Percentiles rank a stretch among this genome's conserved stretches.
Conservation (phyloP, 2,113 vertebrate species). For the Hippocampus comes region DNA sequence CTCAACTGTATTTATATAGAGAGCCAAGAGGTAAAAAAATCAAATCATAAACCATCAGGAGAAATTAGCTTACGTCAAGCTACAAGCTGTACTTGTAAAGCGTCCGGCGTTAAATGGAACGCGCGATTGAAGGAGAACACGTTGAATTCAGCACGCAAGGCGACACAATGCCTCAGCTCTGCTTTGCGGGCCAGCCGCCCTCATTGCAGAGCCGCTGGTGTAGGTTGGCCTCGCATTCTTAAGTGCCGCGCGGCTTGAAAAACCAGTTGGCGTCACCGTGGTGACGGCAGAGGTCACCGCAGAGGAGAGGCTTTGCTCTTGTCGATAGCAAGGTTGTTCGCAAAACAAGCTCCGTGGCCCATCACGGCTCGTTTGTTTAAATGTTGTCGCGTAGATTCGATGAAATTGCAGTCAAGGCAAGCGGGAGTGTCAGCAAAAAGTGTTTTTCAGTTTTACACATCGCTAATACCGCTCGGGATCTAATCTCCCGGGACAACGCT, state of each 20-base stretch:
- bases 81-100: too few relatives aligned
- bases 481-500: too few relatives aligned
- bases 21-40: background rate
- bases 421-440: too few relatives aligned
- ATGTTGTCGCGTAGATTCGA: background rate
- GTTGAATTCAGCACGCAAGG: constrained; percentile 32
- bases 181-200: constrained; percentile 35
- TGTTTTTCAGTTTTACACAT: too few relatives aligned
- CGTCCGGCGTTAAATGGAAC: too few relatives aligned
- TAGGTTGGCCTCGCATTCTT: constrained; percentile 57
- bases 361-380: background rate
- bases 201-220: constrained; percentile 34
- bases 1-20: too few relatives aligned
- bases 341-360: background rate
- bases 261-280: constrained; percentile 83
- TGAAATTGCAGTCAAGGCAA: background rate
- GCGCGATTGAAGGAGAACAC: background rate
- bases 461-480: too few relatives aligned
- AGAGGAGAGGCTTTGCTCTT: constrained; percentile 57
- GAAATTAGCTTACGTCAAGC: too few relatives aligned
- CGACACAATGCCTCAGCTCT: constrained; percentile 10
- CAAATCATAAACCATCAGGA: too few relatives aligned
- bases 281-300: constrained; percentile 67
- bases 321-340: constrained; percentile 35
- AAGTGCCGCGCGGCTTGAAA: constrained; percentile 76